Conservation (phyloP, 2,888 invertebrate species). For the Trichogramma evanescens region DNA sequence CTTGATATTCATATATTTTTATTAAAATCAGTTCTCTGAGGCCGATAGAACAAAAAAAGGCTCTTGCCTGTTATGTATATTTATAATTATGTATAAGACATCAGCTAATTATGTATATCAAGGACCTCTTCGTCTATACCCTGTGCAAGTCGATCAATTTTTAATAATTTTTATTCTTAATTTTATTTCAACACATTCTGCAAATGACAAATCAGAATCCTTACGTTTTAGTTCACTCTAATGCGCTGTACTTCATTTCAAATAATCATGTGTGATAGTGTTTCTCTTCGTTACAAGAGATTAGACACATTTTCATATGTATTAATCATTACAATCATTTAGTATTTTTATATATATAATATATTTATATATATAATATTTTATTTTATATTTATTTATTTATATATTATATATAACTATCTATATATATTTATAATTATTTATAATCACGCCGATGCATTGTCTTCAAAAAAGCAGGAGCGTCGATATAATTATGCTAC, state of each 20-base stretch:
- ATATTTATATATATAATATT: conserved; percentile 21
- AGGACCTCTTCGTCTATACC: conserved; percentile 46
- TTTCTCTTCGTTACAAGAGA: conserved; percentile 25
- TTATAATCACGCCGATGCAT: conserved; percentile 43
- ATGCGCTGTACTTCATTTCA: conserved; percentile 3
- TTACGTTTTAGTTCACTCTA: conserved; percentile 21
- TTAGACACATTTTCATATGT: conserved; percentile 28
- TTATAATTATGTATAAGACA: conserved; percentile 42
- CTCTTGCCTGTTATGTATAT: conserved; percentile 28
- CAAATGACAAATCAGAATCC: conserved; percentile 41
- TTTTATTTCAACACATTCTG: conserved; percentile 40
- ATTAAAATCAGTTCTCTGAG: conserved; percentile 34
- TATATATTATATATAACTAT: conserved; percentile 34
- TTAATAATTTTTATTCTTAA: conserved; percentile 33
- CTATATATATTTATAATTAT: conserved; percentile 34
- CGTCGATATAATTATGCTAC: conserved; percentile 19
- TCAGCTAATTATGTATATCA: conserved; percentile 43
- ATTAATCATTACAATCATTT: conserved; percentile 25
- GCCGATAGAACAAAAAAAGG: conserved; percentile 46
- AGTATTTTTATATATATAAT: conserved; percentile 20
- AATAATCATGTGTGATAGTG: conserved; percentile 22
- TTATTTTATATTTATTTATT: conserved; percentile 28
- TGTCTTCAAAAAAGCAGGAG: conserved; percentile 29
- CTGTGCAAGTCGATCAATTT: conserved; percentile 37
- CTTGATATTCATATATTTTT: conserved; percentile 27